Percentiles rank a stretch among this genome's conserved stretches.
Conservation (phyloP, 2,113 vertebrate species). For the Eulemur macaco region DNA sequence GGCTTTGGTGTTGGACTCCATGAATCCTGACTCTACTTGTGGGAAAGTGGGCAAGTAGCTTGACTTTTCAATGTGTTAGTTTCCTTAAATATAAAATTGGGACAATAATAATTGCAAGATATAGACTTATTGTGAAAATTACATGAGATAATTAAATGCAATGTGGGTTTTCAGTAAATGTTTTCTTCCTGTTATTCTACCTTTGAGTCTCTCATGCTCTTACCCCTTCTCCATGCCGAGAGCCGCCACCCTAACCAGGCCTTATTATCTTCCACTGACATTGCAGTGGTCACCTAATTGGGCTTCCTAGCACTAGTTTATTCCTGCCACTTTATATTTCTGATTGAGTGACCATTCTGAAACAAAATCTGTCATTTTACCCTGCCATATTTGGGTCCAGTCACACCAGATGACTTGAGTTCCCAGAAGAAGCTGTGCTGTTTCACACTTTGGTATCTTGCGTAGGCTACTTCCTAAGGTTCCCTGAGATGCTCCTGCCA, state of each 20-base stretch:
- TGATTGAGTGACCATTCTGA: constrained; percentile 4
- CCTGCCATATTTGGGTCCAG: background rate
- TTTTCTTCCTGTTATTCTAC: background rate
- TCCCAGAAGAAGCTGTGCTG: background rate
- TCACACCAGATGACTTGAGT: background rate
- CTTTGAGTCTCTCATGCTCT: background rate
- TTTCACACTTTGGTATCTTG: background rate
- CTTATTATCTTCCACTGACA: background rate
- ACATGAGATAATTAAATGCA: background rate
- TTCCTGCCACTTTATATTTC: background rate
- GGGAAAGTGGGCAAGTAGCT: background rate
- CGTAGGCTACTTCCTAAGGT: background rate
- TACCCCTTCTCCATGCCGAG: background rate
- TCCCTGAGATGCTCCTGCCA: background rate
- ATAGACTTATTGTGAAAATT: background rate
- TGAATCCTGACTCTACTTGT: background rate
- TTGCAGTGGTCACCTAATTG: background rate
- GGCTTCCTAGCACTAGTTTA: background rate
- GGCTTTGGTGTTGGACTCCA: background rate
- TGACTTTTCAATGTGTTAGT: background rate
- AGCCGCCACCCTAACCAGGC: background rate
- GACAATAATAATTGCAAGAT: background rate
- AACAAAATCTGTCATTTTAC: background rate
- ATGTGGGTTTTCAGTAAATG: background rate
- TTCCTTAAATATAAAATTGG: background rate